Base-by-base conservation (phyloP, 2,888 invertebrate species). In the Biston betularia region DNA sequence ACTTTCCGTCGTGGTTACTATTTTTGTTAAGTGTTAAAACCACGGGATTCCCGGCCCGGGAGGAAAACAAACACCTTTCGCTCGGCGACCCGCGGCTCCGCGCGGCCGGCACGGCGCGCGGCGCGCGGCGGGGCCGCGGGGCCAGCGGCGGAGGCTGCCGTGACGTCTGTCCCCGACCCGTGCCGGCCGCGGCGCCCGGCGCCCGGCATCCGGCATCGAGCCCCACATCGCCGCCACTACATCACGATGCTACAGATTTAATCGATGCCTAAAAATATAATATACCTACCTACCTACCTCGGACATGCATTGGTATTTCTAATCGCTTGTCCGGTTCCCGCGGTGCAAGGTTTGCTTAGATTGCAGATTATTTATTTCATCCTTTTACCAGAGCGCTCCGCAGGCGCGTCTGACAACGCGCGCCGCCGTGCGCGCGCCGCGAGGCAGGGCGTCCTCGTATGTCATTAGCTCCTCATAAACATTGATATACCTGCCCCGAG, bases 51-150 rank as follows among this genome's bases (percentile, higher is more conserved):
- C 52, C 54, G 55, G 3, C 38, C 38, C 33, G 4, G 14, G 35
- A 38, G 38, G 38, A 52, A 52, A 52, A 52, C 10, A 52, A 52
- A 52, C 52, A 52, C 35, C 52, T 52, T 52, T 38, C 52, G 52
- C 38, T 38, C 14, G n/a, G 34, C 34, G 12, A 34, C 6, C 11
- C 6, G 9, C 46, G 8, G 15, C 9, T 10, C 8, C 48, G 48
- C 24, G 9, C 14, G 11, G 50, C 50, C 8, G 34, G 6, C 50
- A 4, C 6, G 42, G 42, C 12, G n/a, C 34, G 12, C 49, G 49
- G 1, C 10, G 10, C 15, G 15, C 9, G 15, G 2, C 15, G 46
- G 9, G 15, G 24, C 8, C 24, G 48, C 24, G 9, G 7, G 11
- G 50, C 34, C 12, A 34, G 0, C 50, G 8, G 34, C 49, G 34